Base-by-base conservation (phyloP, 1,140 invertebrate species). In the Leptinotarsa defecta region DNA sequence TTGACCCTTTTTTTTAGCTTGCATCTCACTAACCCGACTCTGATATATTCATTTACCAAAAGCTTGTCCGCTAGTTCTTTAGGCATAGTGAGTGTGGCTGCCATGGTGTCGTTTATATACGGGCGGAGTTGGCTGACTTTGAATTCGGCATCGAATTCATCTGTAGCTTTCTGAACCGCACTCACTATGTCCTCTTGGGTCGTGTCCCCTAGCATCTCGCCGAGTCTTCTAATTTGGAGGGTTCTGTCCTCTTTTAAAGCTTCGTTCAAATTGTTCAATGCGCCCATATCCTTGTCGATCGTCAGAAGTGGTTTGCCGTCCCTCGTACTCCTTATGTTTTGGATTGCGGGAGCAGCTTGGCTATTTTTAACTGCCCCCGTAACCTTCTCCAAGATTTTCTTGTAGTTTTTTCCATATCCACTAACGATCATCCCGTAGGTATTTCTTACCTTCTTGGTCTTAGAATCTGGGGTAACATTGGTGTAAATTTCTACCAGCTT, bases 1-100 rank as follows among this genome's bases (percentile, higher is more conserved):
- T 71, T 48, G 4, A 76, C 49, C 34, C 74, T 76, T 68, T 73
- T 70, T 48, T 48, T 70, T 17, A 78, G 15, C 17, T 17, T n/a
- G 24, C 77, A 78, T 15, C 67, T 72, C 22, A 27, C 34, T 11
- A 72, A 19, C 5, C 74, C 77, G 13, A 78, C 64, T 70, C 63
- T 69, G 5, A 78, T 68, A 49, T 48, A 3, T 5, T 24, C 20
- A 17, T 15, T 17, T 5, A 17, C 27, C n/a, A 61, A 11, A 13
- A 77, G 17, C 13, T 24, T 70, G 8, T 74, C 27, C 2, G 71
- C 71, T 22, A 68, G n/a, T 49, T 49, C 13, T 70, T 64, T 48
- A 4, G 6, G 19, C 17, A 74, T 13, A 15, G 24, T 74, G 13
- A 74, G 15, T 24, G 76, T 77, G 11, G 49, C 61, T 11, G 76